A percentile compares a stretch with the other conserved stretches of the same genome.
phyloP scores from a whole-genome alignment of 2,797 vertebrate species.

The Microhierax caerulescens region DNA sequence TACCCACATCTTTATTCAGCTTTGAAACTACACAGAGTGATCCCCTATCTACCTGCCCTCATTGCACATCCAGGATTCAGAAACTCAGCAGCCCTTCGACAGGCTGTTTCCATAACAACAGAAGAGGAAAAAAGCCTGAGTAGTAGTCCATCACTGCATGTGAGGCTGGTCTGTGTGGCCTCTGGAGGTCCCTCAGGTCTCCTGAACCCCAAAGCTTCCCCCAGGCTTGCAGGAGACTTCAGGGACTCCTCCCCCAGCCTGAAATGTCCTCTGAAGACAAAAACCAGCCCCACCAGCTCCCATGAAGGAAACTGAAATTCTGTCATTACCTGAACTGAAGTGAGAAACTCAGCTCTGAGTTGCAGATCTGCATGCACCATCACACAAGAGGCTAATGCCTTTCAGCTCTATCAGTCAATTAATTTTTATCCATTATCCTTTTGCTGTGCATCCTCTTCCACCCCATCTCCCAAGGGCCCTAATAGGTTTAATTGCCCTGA shows the following conservation, averaged over 20 bases:
- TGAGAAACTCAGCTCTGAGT: not conserved
- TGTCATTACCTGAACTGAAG: not conserved
- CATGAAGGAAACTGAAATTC: not conserved
- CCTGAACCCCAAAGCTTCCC: not conserved
- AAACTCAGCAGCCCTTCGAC: not conserved
- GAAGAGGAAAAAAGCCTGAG: not conserved
- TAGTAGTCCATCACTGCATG: accelerated
- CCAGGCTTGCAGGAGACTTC: not conserved
- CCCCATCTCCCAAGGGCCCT: accelerated
- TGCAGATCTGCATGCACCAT: not conserved
- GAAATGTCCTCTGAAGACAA: not conserved
- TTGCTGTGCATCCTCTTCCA: not conserved
- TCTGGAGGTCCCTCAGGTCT: not conserved
- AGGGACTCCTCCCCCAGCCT: not conserved
- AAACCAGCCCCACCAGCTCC: not conserved
- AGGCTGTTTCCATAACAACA: constrained; percentile 57
- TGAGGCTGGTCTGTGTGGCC: not conserved
- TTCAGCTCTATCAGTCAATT: not conserved
- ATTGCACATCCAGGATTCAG: not conserved
- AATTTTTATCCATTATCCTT: not conserved
- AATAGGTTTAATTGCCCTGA: not conserved
- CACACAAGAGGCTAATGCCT: not conserved
- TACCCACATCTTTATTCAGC: not conserved
- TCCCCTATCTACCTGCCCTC: not conserved
- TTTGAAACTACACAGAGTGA: not conserved